Evolutionary conservation across 2,113 vertebrate genomes (phyloP).

Genomic region (Edolisoma coerulescens): DNA sequence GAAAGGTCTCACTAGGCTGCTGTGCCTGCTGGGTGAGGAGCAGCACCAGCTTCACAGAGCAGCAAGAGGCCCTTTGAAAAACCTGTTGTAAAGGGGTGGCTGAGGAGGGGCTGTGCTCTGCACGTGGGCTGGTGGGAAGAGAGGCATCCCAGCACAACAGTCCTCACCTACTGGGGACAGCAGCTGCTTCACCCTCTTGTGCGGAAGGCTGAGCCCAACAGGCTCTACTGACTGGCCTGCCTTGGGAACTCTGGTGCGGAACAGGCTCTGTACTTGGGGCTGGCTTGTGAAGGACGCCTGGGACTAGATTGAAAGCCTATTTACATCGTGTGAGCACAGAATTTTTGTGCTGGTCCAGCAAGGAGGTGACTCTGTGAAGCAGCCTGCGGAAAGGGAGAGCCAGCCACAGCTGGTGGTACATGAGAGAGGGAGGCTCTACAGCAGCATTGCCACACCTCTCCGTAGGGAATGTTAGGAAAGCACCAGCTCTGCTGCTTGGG

Average conservation of each 20-base stretch:
- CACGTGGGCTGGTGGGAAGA: neutral
- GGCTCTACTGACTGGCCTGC: neutral
- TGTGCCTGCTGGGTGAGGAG: neutral
- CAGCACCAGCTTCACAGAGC: neutral
- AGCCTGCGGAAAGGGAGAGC: neutral
- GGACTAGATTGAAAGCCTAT: neutral
- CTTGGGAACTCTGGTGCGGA: neutral
- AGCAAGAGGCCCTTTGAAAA: neutral
- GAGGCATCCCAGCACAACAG: neutral
- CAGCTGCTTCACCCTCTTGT: neutral
- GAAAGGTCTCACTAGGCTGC: neutral
- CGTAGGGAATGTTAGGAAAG: neutral
- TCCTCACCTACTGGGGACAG: neutral
- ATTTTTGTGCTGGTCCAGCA: neutral
- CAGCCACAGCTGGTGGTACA: neutral
- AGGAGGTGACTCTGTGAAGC: neutral
- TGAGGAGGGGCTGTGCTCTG: neutral
- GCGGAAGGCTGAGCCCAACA: neutral
- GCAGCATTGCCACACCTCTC: neutral
- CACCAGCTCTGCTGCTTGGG: neutral
- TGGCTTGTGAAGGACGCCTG: neutral
- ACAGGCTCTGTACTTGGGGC: neutral
- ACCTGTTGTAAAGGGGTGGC: neutral
- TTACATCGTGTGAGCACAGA: neutral
- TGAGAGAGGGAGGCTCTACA: neutral